Base-by-base conservation (phyloP, 1,140 invertebrate species). In the Papilio glaucus region DNA sequence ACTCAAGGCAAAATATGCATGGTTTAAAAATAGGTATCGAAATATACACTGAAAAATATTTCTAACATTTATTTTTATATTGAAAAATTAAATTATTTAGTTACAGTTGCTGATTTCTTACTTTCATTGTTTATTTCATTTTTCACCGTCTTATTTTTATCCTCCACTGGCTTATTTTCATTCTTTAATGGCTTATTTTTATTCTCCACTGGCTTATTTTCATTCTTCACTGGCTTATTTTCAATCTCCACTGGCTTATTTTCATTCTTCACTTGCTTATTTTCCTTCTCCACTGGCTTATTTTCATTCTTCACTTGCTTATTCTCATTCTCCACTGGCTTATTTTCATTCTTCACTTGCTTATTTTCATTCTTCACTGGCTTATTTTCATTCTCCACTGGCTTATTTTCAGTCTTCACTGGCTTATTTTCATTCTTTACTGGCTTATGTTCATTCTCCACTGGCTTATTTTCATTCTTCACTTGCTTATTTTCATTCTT, bases 361-460 rank as follows among this genome's bases (percentile, higher is more conserved):
- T 42, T 42, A 42, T 42, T 42, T 12, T 42, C 12, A 15, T 15
- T 42, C 15, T 42, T n/a, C 12, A 49, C 7, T 49, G 18, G 18
- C 12, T 24, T 10, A 3, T 49, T 24, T 21, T 49, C 15, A 41
- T n/a, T 41, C 9, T 45, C 41, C 42, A 12, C 38, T 73, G 5
- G 1, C 15, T 75, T 72, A 13, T 38, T 68, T 38, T 39, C n/a
- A 15, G 24, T 60, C n/a, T n/a, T n/a, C n/a, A n/a, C n/a, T n/a
- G n/a, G n/a, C n/a, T n/a, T n/a, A n/a, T n/a, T n/a, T n/a, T n/a
- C n/a, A n/a, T n/a, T n/a, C n/a, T n/a, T n/a, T n/a, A n/a, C n/a
- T n/a, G n/a, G n/a, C n/a, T n/a, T n/a, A n/a, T n/a, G n/a, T 10
- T 42, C 69, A 33, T 42, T 76, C 39, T 38, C 12, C 8, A 33